Evolutionary conservation across 2,888 invertebrate species (phyloP), one percentile per base, ranked within the genome.

Genomic region (Ochropleura plecta): DNA sequence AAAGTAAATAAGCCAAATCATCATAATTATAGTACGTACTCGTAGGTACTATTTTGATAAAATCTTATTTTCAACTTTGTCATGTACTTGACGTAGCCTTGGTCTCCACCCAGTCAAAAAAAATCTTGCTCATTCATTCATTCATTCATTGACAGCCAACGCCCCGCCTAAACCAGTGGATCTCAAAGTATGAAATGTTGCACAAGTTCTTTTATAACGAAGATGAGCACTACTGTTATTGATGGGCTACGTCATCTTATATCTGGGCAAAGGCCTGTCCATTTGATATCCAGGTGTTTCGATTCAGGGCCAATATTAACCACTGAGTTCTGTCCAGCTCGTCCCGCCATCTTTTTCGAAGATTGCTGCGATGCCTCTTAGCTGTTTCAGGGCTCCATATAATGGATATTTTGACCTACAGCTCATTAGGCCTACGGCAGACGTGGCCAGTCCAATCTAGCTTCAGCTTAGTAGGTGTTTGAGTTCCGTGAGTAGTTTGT

Each of bases 1-100:
- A 64, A 63, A 63, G 20, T 71, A 67, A 79, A 82, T 60, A 76
- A 68, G 65, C 44, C 55, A 74, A 53, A 18, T 40, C 49, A 42
- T 20, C 12, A 51, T 20, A 2, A 30, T 30, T 30, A 30, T 30
- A 30, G 30, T 30, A 30, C 30, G 30, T 30, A 30, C 30, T 30
- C 30, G 8, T 48, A 62, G 62, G 60, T 55, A 57, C 9, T 30
- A 30, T 63, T 49, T 57, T 46, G 10, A 57, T 44, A 44, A 62
- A 70, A 57, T 64, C 8, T 12, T 64, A 64, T 79, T 71, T 42
- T 18, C 12, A 40, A 44, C 16, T 48, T 62, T 78, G 5, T 10
- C 16, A 53, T 8, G 16, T 46, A 48, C 16, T 46, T 46, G 20
- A 51, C 59, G 8, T 30, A 68, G 53, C 59, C 18, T 16, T 51